phyloP scores from a whole-genome alignment of 2,797 vertebrate genomes.

The Allobates femoralis region DNA sequence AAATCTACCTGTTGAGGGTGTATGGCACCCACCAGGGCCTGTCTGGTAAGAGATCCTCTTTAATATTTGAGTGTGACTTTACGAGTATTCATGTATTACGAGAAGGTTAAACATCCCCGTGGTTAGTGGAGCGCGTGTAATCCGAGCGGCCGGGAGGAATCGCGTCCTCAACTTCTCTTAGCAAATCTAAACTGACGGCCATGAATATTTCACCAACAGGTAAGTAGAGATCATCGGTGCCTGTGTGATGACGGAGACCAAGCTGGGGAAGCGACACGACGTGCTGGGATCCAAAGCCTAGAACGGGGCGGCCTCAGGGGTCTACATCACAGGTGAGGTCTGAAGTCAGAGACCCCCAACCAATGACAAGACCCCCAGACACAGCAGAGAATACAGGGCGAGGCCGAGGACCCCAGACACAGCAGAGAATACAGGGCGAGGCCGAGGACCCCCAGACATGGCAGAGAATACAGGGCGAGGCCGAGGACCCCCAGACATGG shows the following conservation, averaged over 20 bases:
- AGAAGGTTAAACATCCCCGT: neutral
- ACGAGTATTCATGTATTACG: neutral
- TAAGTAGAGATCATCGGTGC: constrained; percentile 31
- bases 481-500: too few relatives aligned
- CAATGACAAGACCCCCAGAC: too few relatives aligned
- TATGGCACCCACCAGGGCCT: neutral
- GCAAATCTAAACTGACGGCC: neutral
- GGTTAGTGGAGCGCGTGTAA: neutral
- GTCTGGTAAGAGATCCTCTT: neutral
- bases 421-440: too few relatives aligned
- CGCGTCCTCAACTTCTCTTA: neutral
- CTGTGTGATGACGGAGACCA: constrained; percentile 9
- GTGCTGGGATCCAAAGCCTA: neutral
- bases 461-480: too few relatives aligned
- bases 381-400: too few relatives aligned
- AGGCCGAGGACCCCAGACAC: too few relatives aligned
- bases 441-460: too few relatives aligned
- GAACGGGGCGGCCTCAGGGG: neutral
- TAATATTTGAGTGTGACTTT: neutral
- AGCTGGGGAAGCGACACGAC: neutral
- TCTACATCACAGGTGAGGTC: neutral
- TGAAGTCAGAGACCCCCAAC: neutral
- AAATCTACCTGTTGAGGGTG: neutral
- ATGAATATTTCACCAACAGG: constrained; percentile 43
- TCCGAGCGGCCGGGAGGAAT: neutral